Evolutionary conservation across 2,888 invertebrate genomes (phyloP).

Genomic region (Helicoverpa assulta): DNA sequence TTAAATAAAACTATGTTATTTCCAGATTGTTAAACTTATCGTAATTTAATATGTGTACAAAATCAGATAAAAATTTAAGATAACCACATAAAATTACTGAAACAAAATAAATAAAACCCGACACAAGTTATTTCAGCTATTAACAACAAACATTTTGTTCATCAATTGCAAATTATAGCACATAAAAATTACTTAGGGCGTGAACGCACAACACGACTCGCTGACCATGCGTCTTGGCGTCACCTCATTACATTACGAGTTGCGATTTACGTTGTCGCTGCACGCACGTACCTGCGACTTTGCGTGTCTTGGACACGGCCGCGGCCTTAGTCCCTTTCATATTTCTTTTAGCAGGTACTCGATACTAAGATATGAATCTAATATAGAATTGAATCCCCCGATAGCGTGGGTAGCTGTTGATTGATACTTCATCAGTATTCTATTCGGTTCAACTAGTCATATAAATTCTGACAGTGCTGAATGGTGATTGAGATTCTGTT

Average conservation of each 20-base stretch:
- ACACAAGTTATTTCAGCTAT: slow-evolving; percentile 10
- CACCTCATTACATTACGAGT: slow-evolving; percentile 80
- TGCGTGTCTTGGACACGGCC: slow-evolving; percentile 44
- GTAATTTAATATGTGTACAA: not conserved
- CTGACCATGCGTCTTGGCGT: slow-evolving; percentile 66
- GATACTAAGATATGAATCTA: slow-evolving; percentile 54
- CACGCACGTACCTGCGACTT: slow-evolving; percentile 72
- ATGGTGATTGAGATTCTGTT: slow-evolving; percentile 40
- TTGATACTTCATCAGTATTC: slow-evolving; percentile 60
- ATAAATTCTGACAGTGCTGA: slow-evolving; percentile 45
- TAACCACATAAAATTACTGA: not conserved
- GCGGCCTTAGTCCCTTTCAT: slow-evolving; percentile 51
- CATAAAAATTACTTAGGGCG: slow-evolving; percentile 68
- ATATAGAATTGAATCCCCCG: slow-evolving; percentile 60
- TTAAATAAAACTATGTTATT: not conserved
- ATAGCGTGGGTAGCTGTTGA: slow-evolving; percentile 53
- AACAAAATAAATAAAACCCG: not conserved
- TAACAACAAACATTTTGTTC: slow-evolving; percentile 25
- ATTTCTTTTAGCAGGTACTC: slow-evolving; percentile 58
- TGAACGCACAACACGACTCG: slow-evolving; percentile 67
- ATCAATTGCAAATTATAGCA: slow-evolving; percentile 57
- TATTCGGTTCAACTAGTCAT: slow-evolving; percentile 38
- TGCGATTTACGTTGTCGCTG: slow-evolving; percentile 74
- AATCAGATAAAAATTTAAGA: not conserved
- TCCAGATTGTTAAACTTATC: not conserved